phyloP scores from a whole-genome alignment of 2,797 vertebrate genomes.

The Helicolenus hilgendorfi region DNA sequence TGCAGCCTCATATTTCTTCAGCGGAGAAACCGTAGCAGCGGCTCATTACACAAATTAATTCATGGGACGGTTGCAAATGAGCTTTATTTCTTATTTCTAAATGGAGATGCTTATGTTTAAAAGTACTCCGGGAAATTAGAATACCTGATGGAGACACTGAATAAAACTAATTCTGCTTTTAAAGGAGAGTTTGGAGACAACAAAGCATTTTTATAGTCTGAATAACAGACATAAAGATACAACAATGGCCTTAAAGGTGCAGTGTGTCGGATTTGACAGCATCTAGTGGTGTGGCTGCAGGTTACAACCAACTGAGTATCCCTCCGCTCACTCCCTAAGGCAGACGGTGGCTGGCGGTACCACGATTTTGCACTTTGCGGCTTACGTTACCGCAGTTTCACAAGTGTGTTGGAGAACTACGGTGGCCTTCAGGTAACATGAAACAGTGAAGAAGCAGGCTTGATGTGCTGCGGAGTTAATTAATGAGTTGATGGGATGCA shows the following conservation, averaged over 20 bases:
- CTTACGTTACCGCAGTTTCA: too few species aligned
- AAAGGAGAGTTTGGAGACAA: background rate
- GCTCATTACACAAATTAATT: slow-evolving; percentile 60
- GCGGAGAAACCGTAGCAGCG: slow-evolving; percentile 12
- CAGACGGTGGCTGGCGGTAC: too few species aligned
- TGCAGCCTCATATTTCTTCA: slow-evolving; percentile 53
- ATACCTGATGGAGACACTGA: background rate
- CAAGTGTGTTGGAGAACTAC: too few species aligned
- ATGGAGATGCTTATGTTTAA: background rate
- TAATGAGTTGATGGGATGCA: background rate
- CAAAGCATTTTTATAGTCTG: background rate
- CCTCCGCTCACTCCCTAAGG: too few species aligned
- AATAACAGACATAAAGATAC: background rate
- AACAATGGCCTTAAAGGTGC: background rate
- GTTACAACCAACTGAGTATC: too few species aligned
- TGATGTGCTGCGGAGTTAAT: background rate
- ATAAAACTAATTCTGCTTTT: background rate
- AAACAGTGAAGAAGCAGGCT: too few species aligned
- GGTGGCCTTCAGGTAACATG: too few species aligned
- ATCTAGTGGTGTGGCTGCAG: too few species aligned
- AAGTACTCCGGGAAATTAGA: slow-evolving; percentile 31
- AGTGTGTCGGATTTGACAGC: too few species aligned
- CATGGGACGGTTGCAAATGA: slow-evolving; percentile 40
- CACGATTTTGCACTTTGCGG: too few species aligned
- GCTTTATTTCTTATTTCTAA: slow-evolving; percentile 31